phyloP scores from a whole-genome alignment of 1,140 invertebrate genomes.

The Lineus longissimus region DNA sequence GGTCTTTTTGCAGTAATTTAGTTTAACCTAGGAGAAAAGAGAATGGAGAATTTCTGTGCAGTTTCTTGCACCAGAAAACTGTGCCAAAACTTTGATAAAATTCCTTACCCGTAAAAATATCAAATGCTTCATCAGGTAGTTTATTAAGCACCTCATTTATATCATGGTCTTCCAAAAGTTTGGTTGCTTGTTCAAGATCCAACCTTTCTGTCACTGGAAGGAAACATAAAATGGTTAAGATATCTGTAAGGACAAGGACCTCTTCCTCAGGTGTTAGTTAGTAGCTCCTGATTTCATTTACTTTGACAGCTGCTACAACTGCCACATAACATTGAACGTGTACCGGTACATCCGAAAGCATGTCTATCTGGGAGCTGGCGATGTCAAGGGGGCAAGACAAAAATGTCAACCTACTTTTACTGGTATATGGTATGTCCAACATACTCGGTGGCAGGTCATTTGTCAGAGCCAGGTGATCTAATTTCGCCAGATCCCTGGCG shows the following conservation, averaged over 20 bases:
- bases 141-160: constrained; percentile 84
- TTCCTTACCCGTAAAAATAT: constrained; percentile 72
- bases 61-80: neutral
- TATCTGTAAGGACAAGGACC: too few relatives aligned
- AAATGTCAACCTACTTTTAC: too few relatives aligned
- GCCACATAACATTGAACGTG: neutral
- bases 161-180: constrained; percentile 73
- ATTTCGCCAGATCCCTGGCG: too few relatives aligned
- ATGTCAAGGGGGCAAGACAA: too few relatives aligned
- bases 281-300: neutral
- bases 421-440: too few relatives aligned
- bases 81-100: neutral
- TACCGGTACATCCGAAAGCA: neutral
- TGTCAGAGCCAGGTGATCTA: too few relatives aligned
- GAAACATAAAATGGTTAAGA: constrained; percentile 2
- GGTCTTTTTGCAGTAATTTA: neutral
- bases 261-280: too few relatives aligned
- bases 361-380: neutral
- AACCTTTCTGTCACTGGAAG: constrained; percentile 48
- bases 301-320: neutral
- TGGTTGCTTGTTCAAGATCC: constrained; percentile 58
- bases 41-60: neutral
- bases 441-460: too few relatives aligned
- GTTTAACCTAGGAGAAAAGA: neutral
- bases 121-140: constrained; percentile 85